A percentile compares a stretch with the other conserved stretches of the same genome.
Evolutionary conservation across 2,888 invertebrate species (phyloP).

Genomic region (Heliconius ethilla): DNA sequence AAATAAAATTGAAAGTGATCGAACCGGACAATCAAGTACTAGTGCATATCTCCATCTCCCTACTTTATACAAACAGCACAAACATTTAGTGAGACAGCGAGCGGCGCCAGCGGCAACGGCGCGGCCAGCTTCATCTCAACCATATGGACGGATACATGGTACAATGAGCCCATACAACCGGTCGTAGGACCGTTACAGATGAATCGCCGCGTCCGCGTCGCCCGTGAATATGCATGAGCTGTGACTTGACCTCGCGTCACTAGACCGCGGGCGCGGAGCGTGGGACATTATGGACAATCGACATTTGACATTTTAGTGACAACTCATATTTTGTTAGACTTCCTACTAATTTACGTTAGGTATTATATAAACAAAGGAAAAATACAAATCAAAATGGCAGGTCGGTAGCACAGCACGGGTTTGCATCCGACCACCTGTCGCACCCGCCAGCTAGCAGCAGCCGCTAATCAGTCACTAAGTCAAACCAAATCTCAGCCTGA

Average conservation of each 20-base stretch:
- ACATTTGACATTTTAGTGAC: constrained; percentile 63
- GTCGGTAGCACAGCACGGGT: constrained; percentile 65
- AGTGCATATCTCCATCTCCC: constrained; percentile 27
- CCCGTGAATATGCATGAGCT: constrained; percentile 79
- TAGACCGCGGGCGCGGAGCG: constrained; percentile 72
- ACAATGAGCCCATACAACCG: constrained; percentile 77
- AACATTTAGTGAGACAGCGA: constrained; percentile 39
- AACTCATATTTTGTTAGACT: constrained; percentile 47
- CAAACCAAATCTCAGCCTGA: constrained; percentile 73
- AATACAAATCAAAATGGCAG: constrained; percentile 51
- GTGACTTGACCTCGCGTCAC: constrained; percentile 78
- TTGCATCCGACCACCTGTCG: constrained; percentile 77
- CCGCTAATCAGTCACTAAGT: constrained; percentile 81
- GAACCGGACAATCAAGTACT: constrained; percentile 37
- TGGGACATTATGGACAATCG: constrained; percentile 69
- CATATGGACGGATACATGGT: constrained; percentile 67
- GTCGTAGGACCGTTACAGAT: constrained; percentile 80
- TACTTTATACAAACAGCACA: constrained; percentile 34
- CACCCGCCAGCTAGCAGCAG: constrained; percentile 68
- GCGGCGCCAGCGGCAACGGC: constrained; percentile 40
- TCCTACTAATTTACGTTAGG: background rate
- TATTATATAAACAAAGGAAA: background rate
- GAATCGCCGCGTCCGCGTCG: constrained; percentile 66
- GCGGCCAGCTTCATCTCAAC: constrained; percentile 47
- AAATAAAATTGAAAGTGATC: constrained; percentile 39